Evolutionary conservation across 2,888 invertebrate genomes (phyloP).

Genomic region (Desoria tigrina): DNA sequence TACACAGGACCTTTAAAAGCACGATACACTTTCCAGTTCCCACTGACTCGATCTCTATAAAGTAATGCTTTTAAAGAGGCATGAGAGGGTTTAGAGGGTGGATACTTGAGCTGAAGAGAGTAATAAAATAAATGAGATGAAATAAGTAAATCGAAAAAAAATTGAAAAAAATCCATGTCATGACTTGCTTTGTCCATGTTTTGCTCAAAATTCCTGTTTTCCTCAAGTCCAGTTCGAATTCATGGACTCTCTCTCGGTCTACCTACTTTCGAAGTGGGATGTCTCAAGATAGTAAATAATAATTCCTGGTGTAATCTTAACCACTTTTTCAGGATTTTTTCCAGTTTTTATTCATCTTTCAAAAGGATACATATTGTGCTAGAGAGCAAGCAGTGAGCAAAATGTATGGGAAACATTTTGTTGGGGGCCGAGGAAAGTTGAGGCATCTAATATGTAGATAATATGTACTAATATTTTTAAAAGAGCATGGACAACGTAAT

Average conservation of each 20-base stretch:
- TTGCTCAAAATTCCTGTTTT: constrained; percentile 11
- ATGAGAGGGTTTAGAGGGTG: too few species aligned
- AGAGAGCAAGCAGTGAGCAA: background rate
- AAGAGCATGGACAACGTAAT: constrained; percentile 29
- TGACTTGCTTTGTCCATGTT: constrained; percentile 26
- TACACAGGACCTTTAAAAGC: background rate
- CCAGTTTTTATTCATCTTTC: constrained; percentile 17
- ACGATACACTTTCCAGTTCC: background rate
- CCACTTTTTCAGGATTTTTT: constrained; percentile 13
- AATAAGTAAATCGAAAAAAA: constrained; percentile 17
- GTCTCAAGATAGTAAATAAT: constrained; percentile 35
- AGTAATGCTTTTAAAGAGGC: background rate
- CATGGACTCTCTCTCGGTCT: background rate
- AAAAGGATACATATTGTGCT: constrained; percentile 21
- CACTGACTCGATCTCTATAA: background rate
- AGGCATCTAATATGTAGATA: constrained; percentile 2
- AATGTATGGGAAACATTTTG: constrained; percentile 3
- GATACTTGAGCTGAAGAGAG: background rate
- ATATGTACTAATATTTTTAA: constrained; percentile 2
- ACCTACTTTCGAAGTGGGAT: constrained; percentile 26
- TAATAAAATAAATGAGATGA: constrained; percentile 14
- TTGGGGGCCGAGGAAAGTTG: background rate
- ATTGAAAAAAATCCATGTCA: constrained; percentile 26
- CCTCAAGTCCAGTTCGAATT: background rate
- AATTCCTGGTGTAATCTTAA: constrained; percentile 14